Percentiles rank a stretch among this genome's conserved stretches.
Evolutionary conservation across 2,113 vertebrate species (phyloP).

Genomic region (Heteronetta atricapilla): DNA sequence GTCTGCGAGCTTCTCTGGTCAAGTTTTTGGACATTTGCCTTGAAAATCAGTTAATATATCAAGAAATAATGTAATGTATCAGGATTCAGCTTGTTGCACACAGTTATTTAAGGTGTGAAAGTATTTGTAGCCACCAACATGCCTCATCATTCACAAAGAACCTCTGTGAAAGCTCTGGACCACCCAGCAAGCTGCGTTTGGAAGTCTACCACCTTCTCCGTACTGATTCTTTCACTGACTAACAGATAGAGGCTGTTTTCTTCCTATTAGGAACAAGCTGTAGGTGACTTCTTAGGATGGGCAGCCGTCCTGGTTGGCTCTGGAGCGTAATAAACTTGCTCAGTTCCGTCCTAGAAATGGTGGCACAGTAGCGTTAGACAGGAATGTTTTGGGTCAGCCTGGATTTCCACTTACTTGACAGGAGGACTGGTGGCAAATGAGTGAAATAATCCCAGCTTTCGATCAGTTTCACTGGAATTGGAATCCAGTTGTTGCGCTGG

Average conservation of each 20-base stretch:
- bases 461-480: neutral
- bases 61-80: neutral
- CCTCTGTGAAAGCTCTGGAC: neutral
- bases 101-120: neutral
- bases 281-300: neutral
- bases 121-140: neutral
- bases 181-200: neutral
- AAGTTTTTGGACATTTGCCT: neutral
- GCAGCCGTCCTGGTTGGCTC: neutral
- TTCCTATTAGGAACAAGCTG: neutral
- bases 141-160: neutral
- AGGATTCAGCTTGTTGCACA: neutral
- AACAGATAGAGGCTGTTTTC: neutral
- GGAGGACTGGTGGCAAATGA: neutral
- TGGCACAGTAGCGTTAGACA: neutral
- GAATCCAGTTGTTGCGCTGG: neutral
- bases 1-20: neutral
- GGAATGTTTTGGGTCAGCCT: neutral
- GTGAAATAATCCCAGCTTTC: neutral
- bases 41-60: fast-evolving
- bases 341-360: neutral
- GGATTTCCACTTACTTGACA: neutral
- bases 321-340: neutral
- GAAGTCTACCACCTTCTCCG: neutral
- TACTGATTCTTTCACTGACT: neutral